Evolutionary conservation across 2,888 invertebrate genomes (phyloP), one percentile per base, ranked within the genome.

Genomic region (Chrysolina haemoptera): DNA sequence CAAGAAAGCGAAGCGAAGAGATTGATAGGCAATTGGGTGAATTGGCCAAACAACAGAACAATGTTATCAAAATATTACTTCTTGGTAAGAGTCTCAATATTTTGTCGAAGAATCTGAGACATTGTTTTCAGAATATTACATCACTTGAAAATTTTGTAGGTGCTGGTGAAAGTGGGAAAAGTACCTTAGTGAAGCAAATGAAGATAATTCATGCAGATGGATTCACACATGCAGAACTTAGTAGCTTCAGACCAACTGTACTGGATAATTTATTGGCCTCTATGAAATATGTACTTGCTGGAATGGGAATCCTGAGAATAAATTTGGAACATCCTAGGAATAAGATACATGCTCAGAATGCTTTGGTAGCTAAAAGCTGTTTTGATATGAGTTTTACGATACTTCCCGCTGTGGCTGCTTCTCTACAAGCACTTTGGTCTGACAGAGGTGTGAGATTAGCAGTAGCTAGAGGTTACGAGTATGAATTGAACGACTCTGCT

Each of bases 201-300:
- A 92, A 92, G 85, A 92, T 93, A 70, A 92, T 93, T 72, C 92
- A 93, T 83, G 91, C 91, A 70, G 91, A 92, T 86, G 92, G 92
- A 14, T 93, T 92, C 83, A 91, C 91, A 4, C 86, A 87, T 69
- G 89, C 91, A 27, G 92, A 93, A 85, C 85, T 92, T 35, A 89
- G 89, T 70, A 91, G 91, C 73, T 92, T 91, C 82, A 89, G 92
- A 81, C 91, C 92, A 0, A 92, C 92, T 4, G 91, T 92, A 27
- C 84, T 92, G 78, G 92, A 92, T 83, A 92, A 92, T 86, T 88
- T 92, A 27, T 85, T 92, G 65, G 91, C 91, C 18, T 92, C 92
- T 18, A 92, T 92, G 92, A 92, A 92, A 85, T 92, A 91, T 87
- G 92, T 92, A 16, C 88, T 92, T 14, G 90, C 90, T 76, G 92